phyloP scores from a whole-genome alignment of 2,888 invertebrate species.

The Drosophila differens region DNA sequence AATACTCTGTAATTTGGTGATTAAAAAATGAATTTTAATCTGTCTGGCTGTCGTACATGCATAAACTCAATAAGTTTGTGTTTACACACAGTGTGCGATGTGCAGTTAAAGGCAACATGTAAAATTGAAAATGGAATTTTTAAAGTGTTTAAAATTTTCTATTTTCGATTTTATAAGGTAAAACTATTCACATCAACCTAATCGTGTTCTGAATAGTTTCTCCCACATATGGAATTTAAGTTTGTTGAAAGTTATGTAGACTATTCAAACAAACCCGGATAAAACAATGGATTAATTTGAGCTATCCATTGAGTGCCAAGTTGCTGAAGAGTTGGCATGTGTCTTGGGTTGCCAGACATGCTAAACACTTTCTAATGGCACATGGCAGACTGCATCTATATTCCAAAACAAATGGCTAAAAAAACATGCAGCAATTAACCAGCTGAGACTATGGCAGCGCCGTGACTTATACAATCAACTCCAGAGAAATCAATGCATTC shows the following conservation, averaged over 20 bases:
- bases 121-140: background rate
- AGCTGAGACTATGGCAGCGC: background rate
- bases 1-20: constrained; percentile 28
- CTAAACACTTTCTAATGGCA: background rate
- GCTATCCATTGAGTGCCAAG: background rate
- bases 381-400: background rate
- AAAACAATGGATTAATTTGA: background rate
- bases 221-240: background rate
- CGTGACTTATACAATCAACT: background rate
- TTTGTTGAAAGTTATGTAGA: background rate
- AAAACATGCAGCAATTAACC: background rate
- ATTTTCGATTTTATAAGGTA: background rate
- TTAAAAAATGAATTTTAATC: constrained; percentile 5
- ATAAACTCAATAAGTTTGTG: background rate
- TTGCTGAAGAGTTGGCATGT: background rate
- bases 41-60: background rate
- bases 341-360: background rate
- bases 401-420: background rate
- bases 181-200: background rate
- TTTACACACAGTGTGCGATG: background rate
- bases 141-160: background rate
- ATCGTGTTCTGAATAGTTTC: background rate
- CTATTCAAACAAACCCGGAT: background rate
- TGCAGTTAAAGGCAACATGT: background rate
- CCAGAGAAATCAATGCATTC: background rate